Percentiles rank a stretch among this genome's conserved stretches.
phyloP scores from a whole-genome alignment of 2,888 invertebrate species.

The Megalurothrips usitatus region DNA sequence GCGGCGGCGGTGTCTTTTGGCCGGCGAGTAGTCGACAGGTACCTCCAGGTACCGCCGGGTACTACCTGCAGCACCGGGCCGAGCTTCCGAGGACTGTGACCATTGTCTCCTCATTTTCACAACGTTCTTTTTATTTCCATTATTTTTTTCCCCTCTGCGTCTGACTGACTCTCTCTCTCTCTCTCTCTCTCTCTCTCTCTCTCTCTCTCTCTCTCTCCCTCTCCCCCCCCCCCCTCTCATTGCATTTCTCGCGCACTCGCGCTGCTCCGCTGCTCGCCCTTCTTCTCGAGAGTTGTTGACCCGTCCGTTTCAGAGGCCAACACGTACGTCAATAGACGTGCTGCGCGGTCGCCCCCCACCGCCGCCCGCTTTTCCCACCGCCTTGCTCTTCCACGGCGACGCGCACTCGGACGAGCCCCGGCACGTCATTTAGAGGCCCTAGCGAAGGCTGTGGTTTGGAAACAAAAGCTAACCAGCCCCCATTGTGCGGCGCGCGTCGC shows the following conservation, averaged over 20 bases:
- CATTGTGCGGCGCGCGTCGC: neutral
- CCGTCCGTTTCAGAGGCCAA: neutral
- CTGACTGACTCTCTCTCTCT: too few species aligned
- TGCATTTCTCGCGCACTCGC: neutral
- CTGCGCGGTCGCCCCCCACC: too few species aligned
- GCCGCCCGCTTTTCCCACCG: too few species aligned
- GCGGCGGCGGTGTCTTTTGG: neutral
- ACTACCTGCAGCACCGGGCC: neutral
- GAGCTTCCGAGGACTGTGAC: neutral
- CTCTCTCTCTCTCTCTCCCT: neutral
- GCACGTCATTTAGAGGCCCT: neutral
- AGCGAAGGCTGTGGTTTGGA: neutral
- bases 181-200: neutral
- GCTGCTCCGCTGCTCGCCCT: neutral
- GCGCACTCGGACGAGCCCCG: too few species aligned
- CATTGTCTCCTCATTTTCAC: constrained; percentile 22
- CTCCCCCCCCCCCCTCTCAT: neutral
- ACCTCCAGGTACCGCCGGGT: neutral
- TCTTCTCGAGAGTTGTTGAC: neutral
- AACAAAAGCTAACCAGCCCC: neutral
- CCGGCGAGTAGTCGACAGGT: neutral
- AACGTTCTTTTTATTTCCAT: constrained; percentile 1
- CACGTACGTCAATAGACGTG: too few species aligned
- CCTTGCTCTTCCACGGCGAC: too few species aligned
- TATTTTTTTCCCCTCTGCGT: neutral